These are phyloP conservation scores for Mycetomoellerius zeteki DNA, from an alignment of 1,140 invertebrate species.

Conservation along the genomic window DNA sequence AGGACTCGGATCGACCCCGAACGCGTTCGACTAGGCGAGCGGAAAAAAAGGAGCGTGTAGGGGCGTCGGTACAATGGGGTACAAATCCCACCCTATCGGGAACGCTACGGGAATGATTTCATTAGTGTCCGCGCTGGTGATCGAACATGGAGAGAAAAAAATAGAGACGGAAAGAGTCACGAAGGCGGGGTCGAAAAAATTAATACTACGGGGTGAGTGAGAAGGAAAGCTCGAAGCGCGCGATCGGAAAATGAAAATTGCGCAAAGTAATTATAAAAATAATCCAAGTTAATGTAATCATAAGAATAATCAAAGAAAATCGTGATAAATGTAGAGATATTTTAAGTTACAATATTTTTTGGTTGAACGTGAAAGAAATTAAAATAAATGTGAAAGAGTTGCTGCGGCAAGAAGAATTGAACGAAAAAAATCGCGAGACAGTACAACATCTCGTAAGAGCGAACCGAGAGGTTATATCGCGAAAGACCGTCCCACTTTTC, in stretches of 20 bases:
- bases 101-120: constrained; percentile 81
- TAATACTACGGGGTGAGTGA: constrained; percentile 60
- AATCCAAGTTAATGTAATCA: not conserved
- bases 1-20: constrained; percentile 62
- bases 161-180: constrained; percentile 48
- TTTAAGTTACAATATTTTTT: not conserved
- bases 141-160: constrained; percentile 70
- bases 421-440: constrained; percentile 13
- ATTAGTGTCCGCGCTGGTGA: constrained; percentile 77
- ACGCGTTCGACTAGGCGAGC: constrained; percentile 47
- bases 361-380: not conserved
- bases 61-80: constrained; percentile 78
- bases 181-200: constrained; percentile 74
- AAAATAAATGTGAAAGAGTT: not conserved
- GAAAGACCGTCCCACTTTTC: constrained; percentile 80
- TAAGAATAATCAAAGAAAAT: not conserved
- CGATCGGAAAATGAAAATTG: constrained; percentile 7
- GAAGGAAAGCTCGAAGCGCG: constrained; percentile 7
- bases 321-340: not conserved
- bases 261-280: not conserved
- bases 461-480: constrained; percentile 31
- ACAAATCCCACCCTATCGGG: constrained; percentile 78
- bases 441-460: constrained; percentile 28
- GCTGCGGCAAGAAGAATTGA: not conserved
- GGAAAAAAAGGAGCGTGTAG: constrained; percentile 64